These are phyloP conservation scores for Polyploca ridens DNA, from an alignment of 2,888 invertebrate species.

Conservation along the genomic window DNA sequence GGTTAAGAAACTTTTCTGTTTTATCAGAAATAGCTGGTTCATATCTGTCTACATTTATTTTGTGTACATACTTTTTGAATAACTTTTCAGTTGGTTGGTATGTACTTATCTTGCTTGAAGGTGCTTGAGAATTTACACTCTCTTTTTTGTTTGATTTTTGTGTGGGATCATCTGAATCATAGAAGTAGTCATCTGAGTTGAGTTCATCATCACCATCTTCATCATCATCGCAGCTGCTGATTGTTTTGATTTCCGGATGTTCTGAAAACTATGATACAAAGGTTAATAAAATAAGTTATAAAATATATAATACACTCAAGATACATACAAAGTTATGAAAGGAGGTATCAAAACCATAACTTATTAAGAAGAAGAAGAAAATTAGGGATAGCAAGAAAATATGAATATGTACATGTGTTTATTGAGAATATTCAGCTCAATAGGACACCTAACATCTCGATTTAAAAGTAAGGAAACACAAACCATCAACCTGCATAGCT, in stretches of 20 bases:
- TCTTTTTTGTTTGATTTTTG: slow-evolving; percentile 49
- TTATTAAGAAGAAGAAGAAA: too few species aligned
- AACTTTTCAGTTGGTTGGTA: slow-evolving; percentile 93
- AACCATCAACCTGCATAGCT: too few species aligned
- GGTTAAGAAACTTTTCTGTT: slow-evolving; percentile 89
- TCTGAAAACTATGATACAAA: slow-evolving; percentile 66
- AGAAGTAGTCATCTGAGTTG: slow-evolving; percentile 74
- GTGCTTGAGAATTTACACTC: slow-evolving; percentile 79
- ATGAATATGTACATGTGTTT: too few species aligned
- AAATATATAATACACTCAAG: too few species aligned
- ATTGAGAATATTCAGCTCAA: too few species aligned
- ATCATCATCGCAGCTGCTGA: slow-evolving; percentile 53
- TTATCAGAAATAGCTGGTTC: slow-evolving; percentile 87
- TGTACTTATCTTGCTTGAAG: slow-evolving; percentile 85
- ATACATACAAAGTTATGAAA: too few species aligned
- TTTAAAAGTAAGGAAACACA: too few species aligned
- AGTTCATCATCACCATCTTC: slow-evolving; percentile 55
- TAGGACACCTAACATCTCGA: too few species aligned
- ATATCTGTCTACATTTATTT: slow-evolving; percentile 93
- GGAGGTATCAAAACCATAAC: too few species aligned
- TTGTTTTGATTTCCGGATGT: slow-evolving; percentile 52
- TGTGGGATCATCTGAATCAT: slow-evolving; percentile 68
- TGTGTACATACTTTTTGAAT: slow-evolving; percentile 90
- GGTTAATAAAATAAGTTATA: background rate
- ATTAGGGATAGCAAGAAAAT: too few species aligned